phyloP scores from a whole-genome alignment of 2,797 vertebrate genomes.

The Cossypha niveicapilla region DNA sequence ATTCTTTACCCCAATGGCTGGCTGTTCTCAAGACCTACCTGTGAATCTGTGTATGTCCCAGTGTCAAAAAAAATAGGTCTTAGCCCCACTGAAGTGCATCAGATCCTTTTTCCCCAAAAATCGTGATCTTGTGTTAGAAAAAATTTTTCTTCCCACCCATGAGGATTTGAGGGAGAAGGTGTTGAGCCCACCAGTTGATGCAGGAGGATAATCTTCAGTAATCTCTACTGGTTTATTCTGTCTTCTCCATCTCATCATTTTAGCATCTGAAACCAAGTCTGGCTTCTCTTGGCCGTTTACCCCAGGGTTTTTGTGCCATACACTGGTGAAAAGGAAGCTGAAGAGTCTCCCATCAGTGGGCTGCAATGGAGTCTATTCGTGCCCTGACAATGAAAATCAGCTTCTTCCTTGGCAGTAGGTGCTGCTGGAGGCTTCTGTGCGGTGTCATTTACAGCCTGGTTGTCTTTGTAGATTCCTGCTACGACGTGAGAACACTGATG shows the following conservation, averaged over 20 bases:
- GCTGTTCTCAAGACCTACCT: not conserved
- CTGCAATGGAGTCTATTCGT: not conserved
- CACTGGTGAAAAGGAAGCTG: not conserved
- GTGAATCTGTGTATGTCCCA: not conserved
- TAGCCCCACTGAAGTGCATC: not conserved
- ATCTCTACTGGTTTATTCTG: not conserved
- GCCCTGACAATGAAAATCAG: not conserved
- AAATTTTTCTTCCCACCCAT: not conserved
- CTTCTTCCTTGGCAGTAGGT: not conserved
- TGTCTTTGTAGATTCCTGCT: constrained; percentile 51
- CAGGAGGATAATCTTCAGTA: not conserved
- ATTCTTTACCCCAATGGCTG: not conserved
- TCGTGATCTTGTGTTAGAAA: not conserved
- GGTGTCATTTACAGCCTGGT: not conserved
- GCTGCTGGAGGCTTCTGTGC: constrained; percentile 37
- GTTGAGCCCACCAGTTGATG: not conserved
- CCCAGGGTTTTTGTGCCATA: not conserved
- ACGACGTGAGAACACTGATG: constrained; percentile 60
- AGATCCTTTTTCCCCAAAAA: not conserved
- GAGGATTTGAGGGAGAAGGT: not conserved
- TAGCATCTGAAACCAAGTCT: not conserved
- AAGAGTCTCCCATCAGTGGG: not conserved
- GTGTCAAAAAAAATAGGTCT: not conserved
- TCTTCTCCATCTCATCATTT: not conserved
- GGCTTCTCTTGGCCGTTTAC: not conserved